A percentile compares a stretch with the other conserved stretches of the same genome.
These are phyloP conservation scores for Crocodylus rhombifer DNA, from an alignment of 2,797 vertebrate genomes.

Conservation along the genomic window DNA sequence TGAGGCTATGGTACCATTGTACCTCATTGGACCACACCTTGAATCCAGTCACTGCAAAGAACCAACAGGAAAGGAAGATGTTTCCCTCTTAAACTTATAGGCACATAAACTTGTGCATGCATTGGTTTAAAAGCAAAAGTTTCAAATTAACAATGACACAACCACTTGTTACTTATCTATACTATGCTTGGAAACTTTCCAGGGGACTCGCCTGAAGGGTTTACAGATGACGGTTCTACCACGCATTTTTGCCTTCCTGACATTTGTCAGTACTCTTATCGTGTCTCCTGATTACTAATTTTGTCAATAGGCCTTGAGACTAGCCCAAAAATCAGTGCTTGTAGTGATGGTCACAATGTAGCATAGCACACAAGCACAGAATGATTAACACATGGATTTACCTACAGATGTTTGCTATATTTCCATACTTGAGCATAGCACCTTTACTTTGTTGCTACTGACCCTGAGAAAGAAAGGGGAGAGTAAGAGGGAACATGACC, in stretches of 20 bases:
- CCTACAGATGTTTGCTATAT: background rate
- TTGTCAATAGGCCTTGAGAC: background rate
- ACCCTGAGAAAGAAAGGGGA: slow-evolving; percentile 28
- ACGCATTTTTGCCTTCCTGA: background rate
- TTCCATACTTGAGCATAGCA: background rate
- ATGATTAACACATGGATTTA: accelerated
- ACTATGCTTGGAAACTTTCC: slow-evolving; percentile 16
- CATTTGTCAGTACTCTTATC: background rate
- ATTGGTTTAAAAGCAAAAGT: background rate
- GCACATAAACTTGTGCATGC: background rate
- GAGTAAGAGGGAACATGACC: background rate
- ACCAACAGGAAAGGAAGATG: background rate
- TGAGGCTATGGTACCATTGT: slow-evolving; percentile 72
- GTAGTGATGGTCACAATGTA: background rate
- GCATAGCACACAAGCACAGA: background rate
- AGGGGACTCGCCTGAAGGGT: background rate
- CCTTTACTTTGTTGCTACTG: background rate
- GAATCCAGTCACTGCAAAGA: background rate
- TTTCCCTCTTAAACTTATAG: background rate
- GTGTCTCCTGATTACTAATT: background rate
- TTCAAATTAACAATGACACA: background rate
- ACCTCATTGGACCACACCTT: slow-evolving; percentile 77
- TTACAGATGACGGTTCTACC: background rate
- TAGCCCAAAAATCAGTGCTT: background rate
- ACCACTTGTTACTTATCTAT: background rate